These are phyloP conservation scores for Zelostemma sp. DNA, from an alignment of 1,140 invertebrate genomes.

Conservation along the genomic window DNA sequence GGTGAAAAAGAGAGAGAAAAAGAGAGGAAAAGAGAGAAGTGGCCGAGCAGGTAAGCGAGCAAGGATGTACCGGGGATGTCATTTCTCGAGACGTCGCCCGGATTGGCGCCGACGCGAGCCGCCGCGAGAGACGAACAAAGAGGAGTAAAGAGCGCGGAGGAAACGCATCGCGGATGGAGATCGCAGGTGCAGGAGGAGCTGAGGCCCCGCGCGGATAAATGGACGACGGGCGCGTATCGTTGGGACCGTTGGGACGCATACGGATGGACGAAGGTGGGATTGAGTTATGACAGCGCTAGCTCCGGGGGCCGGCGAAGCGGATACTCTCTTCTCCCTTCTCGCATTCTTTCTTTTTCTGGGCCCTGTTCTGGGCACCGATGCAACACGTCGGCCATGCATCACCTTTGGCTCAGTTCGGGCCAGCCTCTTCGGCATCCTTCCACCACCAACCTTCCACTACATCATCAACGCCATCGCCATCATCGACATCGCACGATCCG, in stretches of 20 bases:
- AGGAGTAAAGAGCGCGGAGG: neutral
- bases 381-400: constrained; percentile 67
- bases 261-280: constrained; percentile 65
- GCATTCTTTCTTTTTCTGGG: constrained; percentile 65
- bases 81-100: constrained; percentile 14
- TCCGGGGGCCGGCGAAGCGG: constrained; percentile 65
- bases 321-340: constrained; percentile 54
- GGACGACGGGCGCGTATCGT: constrained; percentile 38
- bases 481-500: constrained; percentile 59
- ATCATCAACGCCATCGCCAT: constrained; percentile 60
- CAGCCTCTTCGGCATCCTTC: constrained; percentile 57
- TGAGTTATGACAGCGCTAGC: constrained; percentile 71
- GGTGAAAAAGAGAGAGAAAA: constrained; percentile 3
- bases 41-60: constrained; percentile 1
- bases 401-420: constrained; percentile 65
- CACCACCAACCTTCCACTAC: constrained; percentile 36
- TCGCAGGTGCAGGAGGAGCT: constrained; percentile 44
- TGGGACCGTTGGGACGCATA: constrained; percentile 33
- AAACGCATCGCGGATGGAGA: constrained; percentile 30
- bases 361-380: constrained; percentile 47
- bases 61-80: constrained; percentile 7
- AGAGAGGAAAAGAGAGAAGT: constrained; percentile 26
- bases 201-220: constrained; percentile 30
- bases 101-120: constrained; percentile 35
- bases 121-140: neutral